Percentiles rank a stretch among this genome's conserved stretches.
These are phyloP conservation scores for Drosophila bipectinata DNA, from an alignment of 1,140 invertebrate species.

Conservation along the genomic window DNA sequence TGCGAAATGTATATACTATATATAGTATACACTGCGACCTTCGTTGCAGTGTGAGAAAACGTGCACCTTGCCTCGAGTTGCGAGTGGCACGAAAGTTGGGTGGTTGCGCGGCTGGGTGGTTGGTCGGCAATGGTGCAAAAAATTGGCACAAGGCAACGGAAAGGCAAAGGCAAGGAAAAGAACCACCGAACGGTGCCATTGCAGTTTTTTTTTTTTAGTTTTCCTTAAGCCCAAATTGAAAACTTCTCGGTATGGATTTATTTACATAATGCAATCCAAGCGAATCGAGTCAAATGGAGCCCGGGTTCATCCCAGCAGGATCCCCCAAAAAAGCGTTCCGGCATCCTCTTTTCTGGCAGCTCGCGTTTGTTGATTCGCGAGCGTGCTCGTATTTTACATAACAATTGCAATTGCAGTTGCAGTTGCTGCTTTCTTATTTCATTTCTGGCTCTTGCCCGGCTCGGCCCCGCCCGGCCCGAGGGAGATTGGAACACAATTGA, in stretches of 20 bases:
- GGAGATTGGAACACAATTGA: slow-evolving; percentile 70
- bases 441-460: neutral
- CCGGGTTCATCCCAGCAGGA: slow-evolving; percentile 40
- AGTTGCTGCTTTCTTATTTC: neutral
- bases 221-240: slow-evolving; percentile 66
- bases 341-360: slow-evolving; percentile 30
- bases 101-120: neutral
- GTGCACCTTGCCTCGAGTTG: slow-evolving; percentile 67
- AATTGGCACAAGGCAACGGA: slow-evolving; percentile 47
- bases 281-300: slow-evolving; percentile 43
- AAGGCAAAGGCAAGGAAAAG: neutral
- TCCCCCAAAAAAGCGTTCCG: slow-evolving; percentile 19
- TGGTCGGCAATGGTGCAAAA: slow-evolving; percentile 7
- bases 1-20: neutral
- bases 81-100: slow-evolving; percentile 37
- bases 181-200: slow-evolving; percentile 20
- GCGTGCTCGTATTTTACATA: slow-evolving; percentile 74
- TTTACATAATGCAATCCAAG: slow-evolving; percentile 51
- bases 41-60: slow-evolving; percentile 67
- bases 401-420: slow-evolving; percentile 61
- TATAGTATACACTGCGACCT: slow-evolving; percentile 46
- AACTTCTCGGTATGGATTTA: slow-evolving; percentile 46
- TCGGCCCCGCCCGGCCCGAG: neutral
- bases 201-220: slow-evolving; percentile 33
- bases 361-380: slow-evolving; percentile 62